Percentiles rank a stretch among this genome's conserved stretches.
These are phyloP conservation scores for Nesometra sesokonis DNA, from an alignment of 35 echinoderm and acorn worm species.

Conservation along the genomic window DNA sequence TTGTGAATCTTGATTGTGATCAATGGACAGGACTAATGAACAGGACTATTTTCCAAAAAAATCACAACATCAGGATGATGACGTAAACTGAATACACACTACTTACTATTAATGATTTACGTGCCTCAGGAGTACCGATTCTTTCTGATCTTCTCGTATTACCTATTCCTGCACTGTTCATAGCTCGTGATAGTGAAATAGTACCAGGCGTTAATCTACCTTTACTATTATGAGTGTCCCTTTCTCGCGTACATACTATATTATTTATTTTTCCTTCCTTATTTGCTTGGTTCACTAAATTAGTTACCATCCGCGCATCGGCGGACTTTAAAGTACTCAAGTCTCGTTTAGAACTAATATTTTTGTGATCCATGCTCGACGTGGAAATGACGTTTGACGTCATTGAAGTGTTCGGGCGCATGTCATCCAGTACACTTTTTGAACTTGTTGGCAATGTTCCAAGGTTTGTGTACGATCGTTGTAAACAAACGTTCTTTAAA, in stretches of 20 bases:
- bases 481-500: conserved; percentile 33
- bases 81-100: too few relatives aligned
- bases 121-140: conserved; percentile 70
- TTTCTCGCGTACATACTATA: conserved; percentile 42
- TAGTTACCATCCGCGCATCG: conserved; percentile 77
- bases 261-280: conserved; percentile 90
- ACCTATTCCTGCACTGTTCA: conserved; percentile 24
- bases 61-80: background rate
- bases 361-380: background rate
- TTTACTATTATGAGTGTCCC: conserved; percentile 51
- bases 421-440: conserved; percentile 25
- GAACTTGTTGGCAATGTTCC: conserved; percentile 27
- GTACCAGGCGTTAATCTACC: conserved; percentile 39
- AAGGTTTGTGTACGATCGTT: conserved; percentile 40
- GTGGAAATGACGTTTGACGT: background rate
- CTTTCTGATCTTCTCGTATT: conserved; percentile 50
- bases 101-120: conserved; percentile 86
- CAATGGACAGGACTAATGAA: too few relatives aligned
- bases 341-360: background rate
- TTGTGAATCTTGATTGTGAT: too few relatives aligned
- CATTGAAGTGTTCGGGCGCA: conserved; percentile 44
- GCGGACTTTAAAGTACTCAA: conserved; percentile 34
- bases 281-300: conserved; percentile 89
- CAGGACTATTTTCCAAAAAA: too few relatives aligned
- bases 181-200: conserved; percentile 30